phyloP scores from a whole-genome alignment of 1,140 invertebrate genomes.

The Atta cephalotes region DNA sequence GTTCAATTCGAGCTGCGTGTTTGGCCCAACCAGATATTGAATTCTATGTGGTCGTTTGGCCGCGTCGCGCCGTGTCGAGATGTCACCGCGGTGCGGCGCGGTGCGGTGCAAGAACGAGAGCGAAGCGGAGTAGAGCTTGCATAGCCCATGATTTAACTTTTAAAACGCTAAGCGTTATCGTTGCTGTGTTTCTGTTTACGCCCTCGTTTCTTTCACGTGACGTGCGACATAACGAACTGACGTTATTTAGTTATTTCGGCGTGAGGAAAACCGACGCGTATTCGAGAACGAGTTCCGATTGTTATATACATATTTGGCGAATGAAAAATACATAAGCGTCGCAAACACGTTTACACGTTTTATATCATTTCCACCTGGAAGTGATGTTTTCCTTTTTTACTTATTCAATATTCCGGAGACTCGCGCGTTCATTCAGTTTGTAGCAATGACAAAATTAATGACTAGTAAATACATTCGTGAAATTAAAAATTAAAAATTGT shows the following conservation, averaged over 20 bases:
- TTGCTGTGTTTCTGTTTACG: slow-evolving; percentile 7
- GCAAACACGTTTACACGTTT: slow-evolving; percentile 15
- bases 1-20: slow-evolving; percentile 69
- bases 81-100: neutral
- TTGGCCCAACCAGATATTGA: slow-evolving; percentile 68
- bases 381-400: slow-evolving; percentile 47
- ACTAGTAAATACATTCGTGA: neutral
- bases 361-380: slow-evolving; percentile 39
- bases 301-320: slow-evolving; percentile 60
- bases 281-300: slow-evolving; percentile 34
- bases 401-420: slow-evolving; percentile 31
- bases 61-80: slow-evolving; percentile 15
- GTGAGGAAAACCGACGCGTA: neutral
- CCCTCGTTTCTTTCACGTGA: slow-evolving; percentile 38
- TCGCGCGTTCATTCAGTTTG: slow-evolving; percentile 26
- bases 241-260: slow-evolving; percentile 53
- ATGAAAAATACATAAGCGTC: slow-evolving; percentile 58
- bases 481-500: slow-evolving; percentile 19
- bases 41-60: slow-evolving; percentile 66
- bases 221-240: slow-evolving; percentile 63
- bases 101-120: neutral
- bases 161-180: slow-evolving; percentile 68
- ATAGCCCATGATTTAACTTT: slow-evolving; percentile 69
- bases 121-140: neutral
- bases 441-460: slow-evolving; percentile 24